Percentiles rank a stretch among this genome's conserved stretches.
These are phyloP conservation scores for Apodemia zela DNA, from an alignment of 2,888 invertebrate genomes.

Conservation along the genomic window DNA sequence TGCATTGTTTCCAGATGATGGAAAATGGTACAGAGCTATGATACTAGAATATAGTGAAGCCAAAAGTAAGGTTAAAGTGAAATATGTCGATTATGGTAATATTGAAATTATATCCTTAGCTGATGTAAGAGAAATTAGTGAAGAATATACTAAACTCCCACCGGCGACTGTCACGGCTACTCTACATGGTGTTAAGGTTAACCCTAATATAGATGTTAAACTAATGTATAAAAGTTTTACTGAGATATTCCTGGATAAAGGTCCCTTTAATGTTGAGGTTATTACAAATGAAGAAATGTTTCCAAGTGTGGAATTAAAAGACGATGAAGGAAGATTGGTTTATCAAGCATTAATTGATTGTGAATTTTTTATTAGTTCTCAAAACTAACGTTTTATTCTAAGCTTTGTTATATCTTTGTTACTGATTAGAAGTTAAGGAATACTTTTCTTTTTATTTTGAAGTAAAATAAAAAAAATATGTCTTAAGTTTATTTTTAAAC, in stretches of 20 bases:
- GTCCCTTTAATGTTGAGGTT: conserved; percentile 54
- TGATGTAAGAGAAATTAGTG: conserved; percentile 70
- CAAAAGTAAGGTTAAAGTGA: conserved; percentile 75
- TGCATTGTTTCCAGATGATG: conserved; percentile 81
- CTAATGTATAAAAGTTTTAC: conserved; percentile 47
- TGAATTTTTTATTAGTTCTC: conserved; percentile 30
- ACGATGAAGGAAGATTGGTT: conserved; percentile 45
- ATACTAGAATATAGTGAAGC: conserved; percentile 74
- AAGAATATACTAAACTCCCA: conserved; percentile 72
- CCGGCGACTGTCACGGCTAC: conserved; percentile 72
- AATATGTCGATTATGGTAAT: conserved; percentile 89
- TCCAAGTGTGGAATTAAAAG: conserved; percentile 54
- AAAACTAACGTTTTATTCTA: neutral
- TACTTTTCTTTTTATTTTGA: conserved; percentile 1
- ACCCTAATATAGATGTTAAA: conserved; percentile 50
- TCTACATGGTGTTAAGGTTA: conserved; percentile 56
- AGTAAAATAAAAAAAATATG: neutral
- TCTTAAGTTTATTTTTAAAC: neutral
- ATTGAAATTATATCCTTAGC: conserved; percentile 68
- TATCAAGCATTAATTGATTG: conserved; percentile 52
- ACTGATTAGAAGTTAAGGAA: neutral
- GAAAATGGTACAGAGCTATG: conserved; percentile 86
- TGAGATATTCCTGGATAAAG: conserved; percentile 51
- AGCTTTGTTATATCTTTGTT: neutral
- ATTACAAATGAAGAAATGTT: conserved; percentile 37